These are phyloP conservation scores for Phalloptychus januarius DNA, from an alignment of 2,797 vertebrate genomes.

Conservation along the genomic window DNA sequence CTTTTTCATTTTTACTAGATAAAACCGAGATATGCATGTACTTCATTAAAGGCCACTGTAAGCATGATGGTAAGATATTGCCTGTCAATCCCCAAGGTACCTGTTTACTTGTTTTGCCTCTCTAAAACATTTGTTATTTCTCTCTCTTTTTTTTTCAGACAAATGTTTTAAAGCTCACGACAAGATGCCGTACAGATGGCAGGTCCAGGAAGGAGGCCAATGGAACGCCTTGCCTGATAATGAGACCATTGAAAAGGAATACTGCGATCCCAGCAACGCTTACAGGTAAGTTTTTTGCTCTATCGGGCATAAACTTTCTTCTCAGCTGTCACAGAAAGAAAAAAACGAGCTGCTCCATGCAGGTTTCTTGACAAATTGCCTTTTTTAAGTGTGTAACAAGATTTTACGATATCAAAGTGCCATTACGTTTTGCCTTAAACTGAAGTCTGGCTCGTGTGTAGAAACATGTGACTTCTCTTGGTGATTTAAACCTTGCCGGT, in stretches of 20 bases:
- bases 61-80: slow-evolving; percentile 65
- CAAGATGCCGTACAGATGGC: slow-evolving; percentile 79
- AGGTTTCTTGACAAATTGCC: neutral
- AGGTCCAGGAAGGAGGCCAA: slow-evolving; percentile 46
- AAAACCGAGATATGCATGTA: slow-evolving; percentile 81
- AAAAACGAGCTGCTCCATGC: neutral
- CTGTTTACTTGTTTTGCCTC: neutral
- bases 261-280: slow-evolving; percentile 70
- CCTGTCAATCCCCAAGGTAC: fast-evolving
- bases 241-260: slow-evolving; percentile 75
- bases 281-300: slow-evolving; percentile 70
- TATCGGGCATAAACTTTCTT: no score
- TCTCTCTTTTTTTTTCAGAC: slow-evolving; percentile 44
- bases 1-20: slow-evolving; percentile 55
- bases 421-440: no score
- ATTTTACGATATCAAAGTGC: neutral
- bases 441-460: no score
- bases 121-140: no score
- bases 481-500: no score
- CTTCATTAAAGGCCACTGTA: slow-evolving; percentile 79
- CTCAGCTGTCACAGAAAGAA: neutral
- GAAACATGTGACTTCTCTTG: no score
- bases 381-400: neutral
- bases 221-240: slow-evolving; percentile 70
- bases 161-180: slow-evolving; percentile 71